Evolutionary conservation across 2,113 vertebrate species (phyloP), one percentile per base, ranked within the genome.

Genomic region (Platichthys stellatus): DNA sequence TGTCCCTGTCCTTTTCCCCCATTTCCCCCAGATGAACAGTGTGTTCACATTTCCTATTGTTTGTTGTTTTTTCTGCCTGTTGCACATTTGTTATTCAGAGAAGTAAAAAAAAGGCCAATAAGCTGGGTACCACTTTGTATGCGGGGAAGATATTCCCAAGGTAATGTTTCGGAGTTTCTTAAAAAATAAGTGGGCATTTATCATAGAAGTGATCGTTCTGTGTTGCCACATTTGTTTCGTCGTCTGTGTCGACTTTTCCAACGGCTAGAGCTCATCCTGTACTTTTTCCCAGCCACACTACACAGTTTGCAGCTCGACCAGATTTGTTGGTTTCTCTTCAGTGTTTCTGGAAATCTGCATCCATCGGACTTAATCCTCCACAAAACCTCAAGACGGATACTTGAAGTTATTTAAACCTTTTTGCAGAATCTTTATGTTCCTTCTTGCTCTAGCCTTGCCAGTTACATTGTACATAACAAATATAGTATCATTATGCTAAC

Each of bases 401-500:
- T 93, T 94, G 92, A 93, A 93, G 76, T 90, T 87, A 89, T 86
- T 90, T 89, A 84, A 80, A 86, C 62, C 63, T 67, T 51, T 80
- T 88, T 74, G 62, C 82, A 73, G 70, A 81, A 60, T 82, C 81
- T 59, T 61, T 84, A 61, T 84, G 75, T 85, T 76, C 49, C 83
- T 76, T 90, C 71, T 69, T 70, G 88, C 71, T 85, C 84, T 92
- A 85, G 72, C 69, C 85, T 87, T 74, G 82, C 82, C 90, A 89
- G 89, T 92, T 92, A 78, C 66, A 53, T 57, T 93, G 92, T 94
- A 93, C 66, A 92, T 91, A 92, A 83, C 82, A 91, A 69, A 90
- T 83, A 83, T 90, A 90, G 89, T 85, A 82, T 91, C 82, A 85
- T 77, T 80, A 83, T 74, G 86, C 72, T 90, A 85, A 90, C 88